These are phyloP conservation scores for human DNA, from an alignment of 2,113 vertebrate genomes.

Conservation along the genomic window DNA sequence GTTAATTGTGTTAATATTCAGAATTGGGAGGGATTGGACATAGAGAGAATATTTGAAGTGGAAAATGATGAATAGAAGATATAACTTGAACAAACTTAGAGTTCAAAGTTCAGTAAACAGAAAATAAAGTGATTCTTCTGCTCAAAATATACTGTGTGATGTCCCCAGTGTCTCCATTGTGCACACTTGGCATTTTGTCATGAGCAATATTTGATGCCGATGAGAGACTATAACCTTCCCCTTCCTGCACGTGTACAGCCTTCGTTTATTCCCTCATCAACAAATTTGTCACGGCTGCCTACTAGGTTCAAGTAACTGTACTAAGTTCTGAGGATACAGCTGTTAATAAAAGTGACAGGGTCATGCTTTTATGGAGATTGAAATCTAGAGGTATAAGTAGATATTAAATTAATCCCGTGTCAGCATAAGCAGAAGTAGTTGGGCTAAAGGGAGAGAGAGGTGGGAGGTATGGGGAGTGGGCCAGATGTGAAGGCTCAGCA, in stretches of 20 bases:
- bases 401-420: neutral
- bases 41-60: neutral
- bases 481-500: neutral
- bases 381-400: neutral
- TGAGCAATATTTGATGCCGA: neutral
- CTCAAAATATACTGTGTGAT: neutral
- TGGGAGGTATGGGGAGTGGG: neutral
- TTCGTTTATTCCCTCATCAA: neutral
- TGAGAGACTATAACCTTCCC: neutral
- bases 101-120: neutral
- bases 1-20: neutral
- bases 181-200: neutral
- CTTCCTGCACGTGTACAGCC: neutral
- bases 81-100: neutral
- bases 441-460: neutral
- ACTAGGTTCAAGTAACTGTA: neutral
- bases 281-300: neutral
- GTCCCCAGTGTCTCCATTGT: neutral
- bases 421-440: neutral
- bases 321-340: neutral
- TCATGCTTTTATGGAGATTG: neutral
- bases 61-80: neutral
- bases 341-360: neutral
- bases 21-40: neutral
- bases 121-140: neutral